Base-by-base conservation (phyloP, 37 sponge, comb jelly and placozoan species). In the Chondrilla cf. caribensis region DNA sequence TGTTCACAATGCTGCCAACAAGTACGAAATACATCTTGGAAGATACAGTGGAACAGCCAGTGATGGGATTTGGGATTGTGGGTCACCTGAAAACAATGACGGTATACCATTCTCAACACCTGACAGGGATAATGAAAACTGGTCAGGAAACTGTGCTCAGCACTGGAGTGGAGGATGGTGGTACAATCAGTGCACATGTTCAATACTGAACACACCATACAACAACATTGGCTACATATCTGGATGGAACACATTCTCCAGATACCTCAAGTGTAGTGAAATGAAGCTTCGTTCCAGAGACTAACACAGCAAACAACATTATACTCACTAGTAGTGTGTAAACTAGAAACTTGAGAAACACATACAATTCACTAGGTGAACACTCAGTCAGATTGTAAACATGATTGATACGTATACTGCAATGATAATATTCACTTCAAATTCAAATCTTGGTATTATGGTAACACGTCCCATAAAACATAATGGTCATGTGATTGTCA, bases 51-150 rank as follows among this genome's bases (percentile, higher is more conserved):
- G 51, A 47, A 28, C 64, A 22, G 64, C 28, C 8, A 54, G 54
- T 24, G 54, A 17, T 14, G 39, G 28, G 42, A 37, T 28, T 38
- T 21, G 51, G 42, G 54, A 15, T n/a, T 43, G 51, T 41, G 18
- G 18, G 15, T 17, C 78, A 77, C 18, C 24, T 40, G n/a, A 21
- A 4, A 40, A 77, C 29, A 11, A 14, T 42, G 47, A 77, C 42
- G 78, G 78, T 25, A 77, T 42, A n/a, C 25, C 42, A 43, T 77
- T 77, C 78, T 43, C 47, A 21, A 77, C 78, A 77, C 47, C 38
- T 77, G 78, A 77, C 47, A 77, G 47, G 42, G 54, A 77, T n/a
- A 77, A 43, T 42, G 78, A 73, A 5, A 29, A 77, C 47, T 14
- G 54, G 26, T 25, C 21, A 25, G 54, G 44, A 25, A 44, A 77